A percentile compares a stretch with the other conserved stretches of the same genome.
Evolutionary conservation across 2,797 vertebrate genomes (phyloP).

Genomic region (Epinephelus coioides): DNA sequence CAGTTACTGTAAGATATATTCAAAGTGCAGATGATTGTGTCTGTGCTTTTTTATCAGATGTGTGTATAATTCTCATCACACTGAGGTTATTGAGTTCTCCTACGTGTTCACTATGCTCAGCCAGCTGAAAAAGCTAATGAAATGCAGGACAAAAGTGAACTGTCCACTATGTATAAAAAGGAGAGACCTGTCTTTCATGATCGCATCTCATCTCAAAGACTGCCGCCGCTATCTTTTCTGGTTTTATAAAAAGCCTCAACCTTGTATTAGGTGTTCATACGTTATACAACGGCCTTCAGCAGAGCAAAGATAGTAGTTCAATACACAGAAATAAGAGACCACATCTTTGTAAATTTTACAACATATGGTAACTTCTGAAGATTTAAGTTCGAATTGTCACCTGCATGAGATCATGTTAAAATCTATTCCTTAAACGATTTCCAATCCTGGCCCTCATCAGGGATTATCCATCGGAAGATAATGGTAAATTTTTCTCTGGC

Average conservation of each 20-base stretch:
- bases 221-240: neutral
- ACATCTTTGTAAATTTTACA: neutral
- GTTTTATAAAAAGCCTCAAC: conserved; percentile 10
- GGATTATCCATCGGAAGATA: neutral
- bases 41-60: neutral
- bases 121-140: neutral
- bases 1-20: neutral
- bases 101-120: neutral
- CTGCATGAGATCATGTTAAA: neutral
- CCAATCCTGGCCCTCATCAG: neutral
- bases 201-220: conserved; percentile 21
- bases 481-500: neutral
- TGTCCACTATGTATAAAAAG: conserved; percentile 32
- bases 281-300: conserved; percentile 11
- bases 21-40: neutral
- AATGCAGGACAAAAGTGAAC: conserved; percentile 16
- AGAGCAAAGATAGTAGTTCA: neutral
- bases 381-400: neutral
- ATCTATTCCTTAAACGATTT: neutral
- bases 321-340: neutral
- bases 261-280: conserved; percentile 23
- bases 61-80: neutral
- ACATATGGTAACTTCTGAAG: neutral
- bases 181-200: conserved; percentile 11
- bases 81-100: neutral